phyloP scores from a whole-genome alignment of 2,888 invertebrate species.

The Nudaria mundana region DNA sequence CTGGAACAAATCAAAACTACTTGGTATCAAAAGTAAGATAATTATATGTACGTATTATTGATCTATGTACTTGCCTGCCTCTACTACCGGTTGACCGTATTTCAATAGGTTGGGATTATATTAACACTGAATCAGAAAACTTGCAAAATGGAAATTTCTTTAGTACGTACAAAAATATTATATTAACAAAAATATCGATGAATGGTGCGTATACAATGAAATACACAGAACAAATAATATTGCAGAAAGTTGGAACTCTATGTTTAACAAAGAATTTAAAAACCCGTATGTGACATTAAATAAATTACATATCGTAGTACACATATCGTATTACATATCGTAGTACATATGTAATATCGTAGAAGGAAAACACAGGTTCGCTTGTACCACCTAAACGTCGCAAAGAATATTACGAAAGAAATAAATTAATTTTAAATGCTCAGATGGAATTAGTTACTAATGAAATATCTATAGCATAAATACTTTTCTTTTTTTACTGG shows the following conservation, averaged over 20 bases:
- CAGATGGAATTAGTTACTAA: too few species aligned
- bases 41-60: neutral
- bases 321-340: too few species aligned
- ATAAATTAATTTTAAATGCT: neutral
- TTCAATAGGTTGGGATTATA: neutral
- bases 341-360: too few species aligned
- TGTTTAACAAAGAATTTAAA: slow-evolving; percentile 1
- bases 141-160: neutral
- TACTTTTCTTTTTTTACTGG: neutral
- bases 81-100: neutral
- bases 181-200: neutral
- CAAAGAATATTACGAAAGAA: neutral
- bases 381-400: neutral
- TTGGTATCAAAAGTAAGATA: neutral
- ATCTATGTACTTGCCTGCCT: neutral
- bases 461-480: neutral
- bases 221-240: neutral
- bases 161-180: neutral
- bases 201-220: neutral
- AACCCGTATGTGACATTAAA: neutral
- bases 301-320: neutral
- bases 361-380: neutral
- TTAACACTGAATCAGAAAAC: neutral
- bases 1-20: neutral
- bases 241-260: neutral